Conservation (phyloP, 2,113 vertebrate species). For the Erythrocercus mccallii region DNA sequence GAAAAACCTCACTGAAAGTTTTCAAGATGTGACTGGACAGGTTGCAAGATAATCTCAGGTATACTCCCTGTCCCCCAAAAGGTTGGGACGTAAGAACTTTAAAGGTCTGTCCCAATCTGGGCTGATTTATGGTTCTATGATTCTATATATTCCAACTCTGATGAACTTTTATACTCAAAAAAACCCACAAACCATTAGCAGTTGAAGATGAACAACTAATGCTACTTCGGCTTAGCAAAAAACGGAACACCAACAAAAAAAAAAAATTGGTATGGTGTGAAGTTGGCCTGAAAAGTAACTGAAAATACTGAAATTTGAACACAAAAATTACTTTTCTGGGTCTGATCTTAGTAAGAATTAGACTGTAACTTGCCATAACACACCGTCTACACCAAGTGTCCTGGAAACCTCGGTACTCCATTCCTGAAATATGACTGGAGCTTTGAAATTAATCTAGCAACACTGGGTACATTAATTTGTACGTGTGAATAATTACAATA, state of each 20-base stretch:
- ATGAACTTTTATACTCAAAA: background rate
- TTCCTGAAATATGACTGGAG: background rate
- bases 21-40: fast-evolving
- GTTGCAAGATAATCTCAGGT: background rate
- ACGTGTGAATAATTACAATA: background rate
- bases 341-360: background rate
- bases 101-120: background rate
- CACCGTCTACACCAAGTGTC: background rate
- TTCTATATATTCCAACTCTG: background rate
- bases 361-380: background rate
- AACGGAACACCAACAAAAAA: background rate
- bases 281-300: background rate
- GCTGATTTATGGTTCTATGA: background rate
- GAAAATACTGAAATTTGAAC: background rate
- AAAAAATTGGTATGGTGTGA: background rate
- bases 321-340: background rate
- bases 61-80: background rate
- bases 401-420: background rate
- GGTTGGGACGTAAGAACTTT: background rate
- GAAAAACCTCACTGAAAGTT: background rate
- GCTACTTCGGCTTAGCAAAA: background rate
- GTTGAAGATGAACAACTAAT: background rate
- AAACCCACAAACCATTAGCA: background rate
- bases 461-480: background rate
- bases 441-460: background rate